Percentiles rank a stretch among this genome's conserved stretches.
Evolutionary conservation across 2,888 invertebrate genomes (phyloP).

Genomic region (Taenaris catops): DNA sequence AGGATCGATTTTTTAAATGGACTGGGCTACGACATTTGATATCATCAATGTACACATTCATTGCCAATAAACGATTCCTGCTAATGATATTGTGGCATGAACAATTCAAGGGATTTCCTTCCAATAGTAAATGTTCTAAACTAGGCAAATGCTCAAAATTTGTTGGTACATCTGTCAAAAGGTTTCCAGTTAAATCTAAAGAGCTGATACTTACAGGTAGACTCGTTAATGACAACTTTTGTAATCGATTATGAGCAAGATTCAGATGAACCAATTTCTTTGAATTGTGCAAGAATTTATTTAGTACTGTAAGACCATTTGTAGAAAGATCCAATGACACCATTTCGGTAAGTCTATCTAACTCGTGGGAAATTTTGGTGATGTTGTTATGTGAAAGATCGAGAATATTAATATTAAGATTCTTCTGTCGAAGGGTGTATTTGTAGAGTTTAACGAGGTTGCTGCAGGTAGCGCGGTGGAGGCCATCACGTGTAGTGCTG

Average conservation of each 20-base stretch:
- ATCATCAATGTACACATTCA: conserved; percentile 74
- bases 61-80: conserved; percentile 80
- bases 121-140: conserved; percentile 82
- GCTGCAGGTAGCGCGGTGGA: conserved; percentile 83
- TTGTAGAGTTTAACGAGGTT: conserved; percentile 89
- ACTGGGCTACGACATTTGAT: conserved; percentile 78
- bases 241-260: conserved; percentile 81
- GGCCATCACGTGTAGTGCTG: conserved; percentile 82
- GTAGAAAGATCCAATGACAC: conserved; percentile 82
- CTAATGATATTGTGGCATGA: conserved; percentile 83
- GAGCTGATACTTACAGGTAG: conserved; percentile 81
- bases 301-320: conserved; percentile 79
- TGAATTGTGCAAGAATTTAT: conserved; percentile 78
- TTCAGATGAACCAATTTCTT: conserved; percentile 79
- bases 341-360: conserved; percentile 80
- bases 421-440: conserved; percentile 65
- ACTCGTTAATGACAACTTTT: conserved; percentile 68
- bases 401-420: conserved; percentile 75
- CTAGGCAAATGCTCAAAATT: conserved; percentile 76
- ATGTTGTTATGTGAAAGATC: conserved; percentile 83
- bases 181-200: conserved; percentile 82
- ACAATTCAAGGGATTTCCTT: conserved; percentile 85
- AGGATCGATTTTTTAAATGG: conserved; percentile 69
- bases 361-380: conserved; percentile 74
- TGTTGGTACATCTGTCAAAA: conserved; percentile 78